Conservation (phyloP, 1,140 invertebrate species). For the Drosophila takahashii region DNA sequence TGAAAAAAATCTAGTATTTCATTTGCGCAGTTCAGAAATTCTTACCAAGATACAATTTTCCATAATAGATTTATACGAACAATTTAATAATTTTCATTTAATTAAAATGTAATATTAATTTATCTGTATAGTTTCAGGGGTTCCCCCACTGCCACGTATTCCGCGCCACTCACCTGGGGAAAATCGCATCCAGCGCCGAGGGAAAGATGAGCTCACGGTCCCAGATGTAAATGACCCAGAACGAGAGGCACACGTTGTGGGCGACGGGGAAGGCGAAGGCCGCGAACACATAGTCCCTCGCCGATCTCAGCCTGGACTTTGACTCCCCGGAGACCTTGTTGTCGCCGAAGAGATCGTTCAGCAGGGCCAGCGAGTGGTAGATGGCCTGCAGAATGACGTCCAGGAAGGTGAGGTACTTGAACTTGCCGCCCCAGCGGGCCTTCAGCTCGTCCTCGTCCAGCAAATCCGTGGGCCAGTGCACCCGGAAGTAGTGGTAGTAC, state of each 20-base stretch:
- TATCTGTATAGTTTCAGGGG: too few species aligned
- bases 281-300: slow-evolving; percentile 68
- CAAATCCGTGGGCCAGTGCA: slow-evolving; percentile 60
- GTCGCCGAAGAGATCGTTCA: slow-evolving; percentile 67
- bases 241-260: slow-evolving; percentile 69
- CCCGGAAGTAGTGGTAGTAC: slow-evolving; percentile 66
- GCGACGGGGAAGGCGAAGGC: slow-evolving; percentile 77
- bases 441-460: slow-evolving; percentile 62
- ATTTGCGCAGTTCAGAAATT: too few species aligned
- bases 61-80: too few species aligned
- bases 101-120: too few species aligned
- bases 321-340: slow-evolving; percentile 40
- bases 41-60: too few species aligned
- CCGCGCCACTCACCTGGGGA: slow-evolving; percentile 58
- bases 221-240: slow-evolving; percentile 73
- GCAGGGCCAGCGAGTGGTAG: slow-evolving; percentile 64
- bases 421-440: slow-evolving; percentile 73
- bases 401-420: slow-evolving; percentile 77
- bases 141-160: slow-evolving; percentile 6
- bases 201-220: slow-evolving; percentile 80
- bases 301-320: slow-evolving; percentile 50
- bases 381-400: slow-evolving; percentile 72
- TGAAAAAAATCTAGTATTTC: too few species aligned
- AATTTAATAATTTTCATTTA: too few species aligned
- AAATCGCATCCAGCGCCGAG: slow-evolving; percentile 63